Evolutionary conservation across 2,888 invertebrate genomes (phyloP), one percentile per base, ranked within the genome.

Genomic region (Yponomeuta evonymella): DNA sequence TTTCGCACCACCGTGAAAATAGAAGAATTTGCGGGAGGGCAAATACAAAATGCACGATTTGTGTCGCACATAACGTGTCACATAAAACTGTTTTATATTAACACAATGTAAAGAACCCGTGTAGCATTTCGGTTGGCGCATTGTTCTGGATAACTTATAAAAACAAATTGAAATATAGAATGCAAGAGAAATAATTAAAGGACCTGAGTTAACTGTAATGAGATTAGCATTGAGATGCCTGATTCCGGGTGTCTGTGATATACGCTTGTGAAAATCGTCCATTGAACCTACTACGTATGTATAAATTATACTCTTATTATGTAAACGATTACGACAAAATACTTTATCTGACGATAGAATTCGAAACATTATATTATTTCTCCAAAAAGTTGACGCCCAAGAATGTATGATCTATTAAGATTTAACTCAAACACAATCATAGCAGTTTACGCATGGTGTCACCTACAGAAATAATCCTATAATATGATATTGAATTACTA

Each of bases 101-200:
- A 58, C 51, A 58, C 23, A 3, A 58, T 15, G 51, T 58, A 58
- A 58, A 15, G 51, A 58, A 15, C 51, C 51, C 51, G 51, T 58
- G 12, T 58, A 58, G 51, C 12, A 3, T 43, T 43, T 71, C 30
- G 23, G 36, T 36, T 69, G 48, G 36, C 68, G 71, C 90, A 90
- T 80, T 90, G 90, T 92, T 92, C 92, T 92, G 92, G 91, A 92
- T 92, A 91, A 91, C 92, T 92, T 92, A 92, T 90, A 80, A 58
- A 58, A 58, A 79, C 63, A 48, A 71, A 51, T 12, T 68, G 30
- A 58, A 70, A 15, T 58, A 58, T 58, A 15, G 15, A 58, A 58
- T 15, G 51, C 12, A 58, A 58, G 51, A 15, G 15, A 58, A 58
- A 58, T 12, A 15, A 15, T 15, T 15, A 67, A 29, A 8, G 23